phyloP scores from a whole-genome alignment of 2,888 invertebrate species.

The Erpobdella octoculata region DNA sequence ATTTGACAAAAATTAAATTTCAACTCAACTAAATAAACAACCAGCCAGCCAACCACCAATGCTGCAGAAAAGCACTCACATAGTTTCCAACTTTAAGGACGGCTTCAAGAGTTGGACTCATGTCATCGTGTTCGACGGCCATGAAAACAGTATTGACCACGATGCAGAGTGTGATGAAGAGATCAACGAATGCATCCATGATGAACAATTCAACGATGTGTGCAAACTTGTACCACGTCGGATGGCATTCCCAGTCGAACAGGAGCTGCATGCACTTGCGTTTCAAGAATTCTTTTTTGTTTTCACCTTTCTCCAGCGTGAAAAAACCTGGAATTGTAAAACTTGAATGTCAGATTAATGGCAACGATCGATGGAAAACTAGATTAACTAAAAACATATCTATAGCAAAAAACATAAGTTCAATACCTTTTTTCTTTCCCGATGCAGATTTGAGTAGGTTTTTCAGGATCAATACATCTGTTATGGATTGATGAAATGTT shows the following conservation, averaged over 20 bases:
- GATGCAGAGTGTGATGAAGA: constrained; percentile 95
- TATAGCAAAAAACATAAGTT: no score
- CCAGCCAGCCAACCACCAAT: no score
- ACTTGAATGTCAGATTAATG: no score
- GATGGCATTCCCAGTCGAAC: constrained; percentile 80
- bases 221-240: constrained; percentile 62
- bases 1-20: not conserved
- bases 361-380: no score
- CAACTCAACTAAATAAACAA: not conserved
- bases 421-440: constrained; percentile 23
- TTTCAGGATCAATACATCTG: constrained; percentile 31
- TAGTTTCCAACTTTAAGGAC: constrained; percentile 87
- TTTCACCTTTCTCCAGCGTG: constrained; percentile 22
- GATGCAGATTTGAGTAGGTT: constrained; percentile 32
- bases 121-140: constrained; percentile 90
- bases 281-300: constrained; percentile 40
- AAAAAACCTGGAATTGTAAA: constrained; percentile 15
- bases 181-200: constrained; percentile 93
- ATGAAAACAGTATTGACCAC: constrained; percentile 94
- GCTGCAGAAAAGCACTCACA: constrained; percentile 70
- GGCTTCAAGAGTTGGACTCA: constrained; percentile 71
- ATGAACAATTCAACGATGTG: constrained; percentile 75
- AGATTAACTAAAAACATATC: not conserved
- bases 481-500: not conserved
- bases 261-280: constrained; percentile 43